Percentiles rank a stretch among this genome's conserved stretches.
These are phyloP conservation scores for Harpalus rubripes DNA, from an alignment of 2,888 invertebrate genomes.

Conservation along the genomic window DNA sequence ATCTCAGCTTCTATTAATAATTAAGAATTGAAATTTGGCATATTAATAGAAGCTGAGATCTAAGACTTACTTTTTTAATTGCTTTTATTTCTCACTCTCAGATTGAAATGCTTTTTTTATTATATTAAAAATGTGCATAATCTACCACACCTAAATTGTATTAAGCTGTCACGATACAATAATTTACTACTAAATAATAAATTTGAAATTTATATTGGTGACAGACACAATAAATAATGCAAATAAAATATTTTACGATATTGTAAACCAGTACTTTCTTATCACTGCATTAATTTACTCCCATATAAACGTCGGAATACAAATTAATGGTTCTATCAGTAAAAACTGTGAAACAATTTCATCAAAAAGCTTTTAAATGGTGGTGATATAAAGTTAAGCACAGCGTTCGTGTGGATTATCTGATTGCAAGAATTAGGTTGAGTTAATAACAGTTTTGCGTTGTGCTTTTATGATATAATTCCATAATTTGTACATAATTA, in stretches of 20 bases:
- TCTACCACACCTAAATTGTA: not conserved
- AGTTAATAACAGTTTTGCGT: conserved; percentile 41
- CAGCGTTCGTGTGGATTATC: conserved; percentile 17
- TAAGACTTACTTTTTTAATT: no score
- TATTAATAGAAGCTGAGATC: no score
- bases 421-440: conserved; percentile 27
- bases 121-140: not conserved
- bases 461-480: conserved; percentile 34
- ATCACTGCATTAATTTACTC: conserved; percentile 34
- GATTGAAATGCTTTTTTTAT: not conserved
- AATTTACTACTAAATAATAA: conserved; percentile 3
- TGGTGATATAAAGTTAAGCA: conserved; percentile 7
- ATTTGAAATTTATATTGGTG: conserved; percentile 12
- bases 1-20: no score
- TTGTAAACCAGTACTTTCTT: conserved; percentile 12
- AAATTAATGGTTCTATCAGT: conserved; percentile 8
- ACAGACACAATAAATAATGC: conserved; percentile 11
- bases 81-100: not conserved
- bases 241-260: conserved; percentile 22
- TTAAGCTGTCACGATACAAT: not conserved
- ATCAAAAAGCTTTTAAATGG: conserved; percentile 36
- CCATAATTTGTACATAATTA: conserved; percentile 32
- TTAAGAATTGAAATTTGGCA: no score
- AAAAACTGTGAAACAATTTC: conserved; percentile 46
- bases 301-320: conserved; percentile 7